A percentile compares a stretch with the other conserved stretches of the same genome.
Evolutionary conservation across 2,113 vertebrate species (phyloP).

Genomic region (Lutjanus erythropterus): DNA sequence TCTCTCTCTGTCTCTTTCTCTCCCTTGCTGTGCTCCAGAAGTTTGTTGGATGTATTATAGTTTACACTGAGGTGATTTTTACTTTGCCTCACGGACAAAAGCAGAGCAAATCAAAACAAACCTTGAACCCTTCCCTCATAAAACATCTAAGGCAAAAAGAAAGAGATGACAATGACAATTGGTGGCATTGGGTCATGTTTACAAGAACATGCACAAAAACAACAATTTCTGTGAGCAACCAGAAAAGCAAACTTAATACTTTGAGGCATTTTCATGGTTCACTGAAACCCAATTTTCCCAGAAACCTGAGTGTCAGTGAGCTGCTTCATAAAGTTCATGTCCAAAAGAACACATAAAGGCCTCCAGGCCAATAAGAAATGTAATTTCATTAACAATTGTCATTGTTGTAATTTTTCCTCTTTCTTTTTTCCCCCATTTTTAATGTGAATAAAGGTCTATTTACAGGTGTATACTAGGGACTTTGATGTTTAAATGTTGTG

Average conservation of each 20-base stretch:
- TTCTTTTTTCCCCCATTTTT: no score
- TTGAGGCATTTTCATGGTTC: background rate
- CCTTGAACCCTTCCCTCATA: constrained; percentile 4
- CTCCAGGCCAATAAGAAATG: background rate
- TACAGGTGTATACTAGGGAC: no score
- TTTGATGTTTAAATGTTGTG: no score
- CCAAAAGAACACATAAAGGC: background rate
- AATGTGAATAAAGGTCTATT: no score
- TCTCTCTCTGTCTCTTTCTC: constrained; percentile 2
- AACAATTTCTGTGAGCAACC: background rate
- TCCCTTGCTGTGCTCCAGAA: background rate
- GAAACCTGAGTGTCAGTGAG: background rate
- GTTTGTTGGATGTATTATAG: constrained; percentile 18
- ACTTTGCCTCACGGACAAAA: background rate
- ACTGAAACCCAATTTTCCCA: background rate
- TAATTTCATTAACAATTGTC: no score
- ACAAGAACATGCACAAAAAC: background rate
- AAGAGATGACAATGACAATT: background rate
- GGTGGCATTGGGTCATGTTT: background rate
- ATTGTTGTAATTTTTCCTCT: background rate
- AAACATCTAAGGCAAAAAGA: constrained; percentile 8
- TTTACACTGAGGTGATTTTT: constrained; percentile 13
- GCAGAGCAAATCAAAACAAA: constrained; percentile 23
- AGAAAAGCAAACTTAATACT: background rate
- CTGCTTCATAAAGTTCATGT: background rate